Evolutionary conservation across 2,113 vertebrate species (phyloP).

Genomic region (Scomber scombrus): DNA sequence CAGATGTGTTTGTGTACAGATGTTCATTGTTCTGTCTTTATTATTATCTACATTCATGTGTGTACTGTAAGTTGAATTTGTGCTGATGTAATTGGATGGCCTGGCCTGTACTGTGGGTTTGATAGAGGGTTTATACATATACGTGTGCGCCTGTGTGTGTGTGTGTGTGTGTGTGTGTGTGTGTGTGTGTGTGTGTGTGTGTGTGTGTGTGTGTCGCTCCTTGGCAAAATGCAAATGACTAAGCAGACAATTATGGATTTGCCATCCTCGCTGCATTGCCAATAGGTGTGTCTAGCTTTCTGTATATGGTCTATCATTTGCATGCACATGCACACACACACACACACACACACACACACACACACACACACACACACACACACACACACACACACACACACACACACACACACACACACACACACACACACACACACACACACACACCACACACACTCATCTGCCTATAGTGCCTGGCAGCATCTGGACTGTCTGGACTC

Average conservation of each 20-base stretch:
- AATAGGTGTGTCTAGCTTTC: background rate
- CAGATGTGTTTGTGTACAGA: background rate
- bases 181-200: conserved; percentile 15
- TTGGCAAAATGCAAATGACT: background rate
- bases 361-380: background rate
- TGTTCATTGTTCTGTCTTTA: background rate
- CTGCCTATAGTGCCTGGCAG: conserved; percentile 37
- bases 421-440: background rate
- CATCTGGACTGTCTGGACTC: conserved; percentile 42
- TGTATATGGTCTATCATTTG: background rate
- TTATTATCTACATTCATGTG: background rate
- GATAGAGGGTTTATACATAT: background rate
- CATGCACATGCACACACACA: no score
- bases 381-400: no score
- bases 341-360: no score
- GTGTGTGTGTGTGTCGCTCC: background rate
- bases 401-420: no score
- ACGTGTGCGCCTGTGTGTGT: background rate
- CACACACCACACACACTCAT: background rate
- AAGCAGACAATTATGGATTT: background rate
- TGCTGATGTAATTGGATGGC: background rate
- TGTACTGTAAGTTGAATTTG: background rate
- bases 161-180: background rate
- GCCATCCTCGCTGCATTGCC: background rate
- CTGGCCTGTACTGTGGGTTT: conserved; percentile 1